Conservation (phyloP, 2,113 vertebrate genomes). For the Platichthys flesus region DNA sequence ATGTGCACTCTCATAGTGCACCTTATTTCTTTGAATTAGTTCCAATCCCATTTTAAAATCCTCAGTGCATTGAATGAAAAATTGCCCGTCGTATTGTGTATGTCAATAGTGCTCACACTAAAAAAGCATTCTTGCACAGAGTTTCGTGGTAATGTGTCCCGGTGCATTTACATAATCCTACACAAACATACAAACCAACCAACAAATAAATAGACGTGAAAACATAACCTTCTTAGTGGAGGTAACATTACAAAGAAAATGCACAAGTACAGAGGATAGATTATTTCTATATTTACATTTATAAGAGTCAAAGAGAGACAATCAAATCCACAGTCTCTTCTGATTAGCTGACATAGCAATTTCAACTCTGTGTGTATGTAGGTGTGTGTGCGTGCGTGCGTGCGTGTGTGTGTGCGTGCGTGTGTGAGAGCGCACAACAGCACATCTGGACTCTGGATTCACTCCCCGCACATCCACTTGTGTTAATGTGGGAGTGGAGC, state of each 20-base stretch:
- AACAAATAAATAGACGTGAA: neutral
- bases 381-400: neutral
- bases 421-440: neutral
- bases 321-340: conserved; percentile 12
- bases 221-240: neutral
- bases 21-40: too few relatives aligned
- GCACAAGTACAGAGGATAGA: neutral
- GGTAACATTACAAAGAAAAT: too few relatives aligned
- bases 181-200: too few relatives aligned
- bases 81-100: too few relatives aligned
- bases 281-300: neutral
- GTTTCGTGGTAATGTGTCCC: too few relatives aligned
- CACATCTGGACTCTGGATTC: conserved; percentile 44
- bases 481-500: conserved; percentile 34
- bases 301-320: neutral
- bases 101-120: neutral
- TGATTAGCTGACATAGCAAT: conserved; percentile 38
- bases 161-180: too few relatives aligned
- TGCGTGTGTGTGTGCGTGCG: conserved; percentile 7
- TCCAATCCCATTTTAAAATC: too few relatives aligned
- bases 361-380: conserved; percentile 4
- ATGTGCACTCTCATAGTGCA: too few relatives aligned
- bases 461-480: conserved; percentile 46
- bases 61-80: too few relatives aligned
- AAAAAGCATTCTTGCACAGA: too few relatives aligned